phyloP scores from a whole-genome alignment of 2,113 vertebrate species.

The Dunckerocampus dactyliophorus region DNA sequence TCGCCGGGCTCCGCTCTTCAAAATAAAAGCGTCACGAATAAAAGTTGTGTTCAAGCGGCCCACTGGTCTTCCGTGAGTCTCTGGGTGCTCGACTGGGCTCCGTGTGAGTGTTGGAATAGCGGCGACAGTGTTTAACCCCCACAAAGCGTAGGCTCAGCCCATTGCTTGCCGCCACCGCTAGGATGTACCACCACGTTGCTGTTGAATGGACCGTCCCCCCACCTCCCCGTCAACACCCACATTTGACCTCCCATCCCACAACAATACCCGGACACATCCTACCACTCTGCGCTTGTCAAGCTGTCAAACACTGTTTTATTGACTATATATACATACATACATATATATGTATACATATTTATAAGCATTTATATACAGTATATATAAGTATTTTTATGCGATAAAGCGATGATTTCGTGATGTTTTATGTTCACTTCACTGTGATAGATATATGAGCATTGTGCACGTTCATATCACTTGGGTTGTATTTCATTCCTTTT shows the following conservation, averaged over 20 bases:
- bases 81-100: conserved; percentile 50
- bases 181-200: conserved; percentile 80
- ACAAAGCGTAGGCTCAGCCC: conserved; percentile 69
- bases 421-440: no score
- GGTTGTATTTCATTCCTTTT: neutral
- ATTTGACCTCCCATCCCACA: conserved; percentile 57
- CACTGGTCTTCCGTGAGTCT: conserved; percentile 33
- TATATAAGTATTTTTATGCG: neutral
- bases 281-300: conserved; percentile 6
- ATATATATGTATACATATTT: neutral
- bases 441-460: no score
- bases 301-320: conserved; percentile 10
- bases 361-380: neutral
- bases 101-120: conserved; percentile 56
- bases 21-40: no score
- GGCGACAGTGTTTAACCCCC: conserved; percentile 72
- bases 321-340: neutral
- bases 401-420: no score
- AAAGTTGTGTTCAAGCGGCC: conserved; percentile 40
- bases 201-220: conserved; percentile 54
- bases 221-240: conserved; percentile 42
- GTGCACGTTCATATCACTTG: no score
- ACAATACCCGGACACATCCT: conserved; percentile 9
- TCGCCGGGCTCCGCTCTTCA: conserved; percentile 24
- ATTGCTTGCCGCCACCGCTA: conserved; percentile 75